A percentile compares a stretch with the other conserved stretches of the same genome.
phyloP scores from a whole-genome alignment of 2,888 invertebrate species.

The Dasysyrphus albostriatus region DNA sequence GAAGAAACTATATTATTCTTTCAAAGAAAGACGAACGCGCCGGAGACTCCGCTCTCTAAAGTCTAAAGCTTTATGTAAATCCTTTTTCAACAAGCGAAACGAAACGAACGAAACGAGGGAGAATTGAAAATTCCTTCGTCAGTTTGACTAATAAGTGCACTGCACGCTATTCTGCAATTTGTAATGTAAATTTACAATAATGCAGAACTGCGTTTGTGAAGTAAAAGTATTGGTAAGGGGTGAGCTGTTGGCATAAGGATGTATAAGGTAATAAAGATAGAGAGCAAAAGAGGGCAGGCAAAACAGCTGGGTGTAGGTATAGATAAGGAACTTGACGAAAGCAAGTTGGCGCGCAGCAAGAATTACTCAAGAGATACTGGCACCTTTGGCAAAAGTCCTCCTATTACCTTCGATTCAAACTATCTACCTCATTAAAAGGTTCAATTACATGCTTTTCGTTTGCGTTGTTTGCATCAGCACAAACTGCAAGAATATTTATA shows the following conservation, averaged over 20 bases:
- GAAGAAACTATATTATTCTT: constrained; percentile 50
- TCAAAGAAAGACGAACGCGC: constrained; percentile 22
- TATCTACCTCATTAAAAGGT: constrained; percentile 64
- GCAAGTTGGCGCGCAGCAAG: constrained; percentile 44
- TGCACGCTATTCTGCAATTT: constrained; percentile 75
- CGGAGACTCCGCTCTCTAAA: background rate
- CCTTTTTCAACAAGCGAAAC: constrained; percentile 29
- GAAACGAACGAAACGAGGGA: constrained; percentile 22
- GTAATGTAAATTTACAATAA: constrained; percentile 75
- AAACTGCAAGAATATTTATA: background rate
- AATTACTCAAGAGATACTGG: constrained; percentile 30
- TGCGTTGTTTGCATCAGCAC: constrained; percentile 15
- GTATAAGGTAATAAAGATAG: constrained; percentile 4
- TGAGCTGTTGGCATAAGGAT: background rate
- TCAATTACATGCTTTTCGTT: constrained; percentile 52
- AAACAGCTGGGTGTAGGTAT: constrained; percentile 26
- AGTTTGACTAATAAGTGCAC: constrained; percentile 74
- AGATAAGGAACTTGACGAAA: constrained; percentile 71
- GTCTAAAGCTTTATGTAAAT: constrained; percentile 67
- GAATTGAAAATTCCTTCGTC: constrained; percentile 73
- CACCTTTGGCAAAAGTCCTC: constrained; percentile 12
- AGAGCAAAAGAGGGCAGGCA: constrained; percentile 2
- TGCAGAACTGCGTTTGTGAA: constrained; percentile 63
- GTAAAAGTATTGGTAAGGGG: background rate
- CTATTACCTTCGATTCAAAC: constrained; percentile 33